Conservation (phyloP, 2,113 vertebrate genomes). For the Eonycteris spelaea region DNA sequence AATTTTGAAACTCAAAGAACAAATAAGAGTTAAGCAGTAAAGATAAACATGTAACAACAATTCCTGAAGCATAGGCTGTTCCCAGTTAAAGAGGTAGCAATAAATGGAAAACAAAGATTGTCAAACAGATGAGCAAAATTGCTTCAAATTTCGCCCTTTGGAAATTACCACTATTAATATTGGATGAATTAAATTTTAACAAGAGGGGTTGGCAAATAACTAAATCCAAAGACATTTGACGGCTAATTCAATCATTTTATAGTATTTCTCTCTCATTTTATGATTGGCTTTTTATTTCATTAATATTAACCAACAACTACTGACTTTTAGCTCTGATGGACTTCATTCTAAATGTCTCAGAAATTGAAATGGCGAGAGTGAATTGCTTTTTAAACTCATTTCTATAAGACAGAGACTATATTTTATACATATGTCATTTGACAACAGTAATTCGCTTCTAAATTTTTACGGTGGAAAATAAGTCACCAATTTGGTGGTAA, state of each 20-base stretch:
- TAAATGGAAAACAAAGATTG: not conserved
- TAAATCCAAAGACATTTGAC: not conserved
- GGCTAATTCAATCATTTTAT: not conserved
- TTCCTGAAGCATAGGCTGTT: not conserved
- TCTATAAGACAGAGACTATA: not conserved
- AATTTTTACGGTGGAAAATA: not conserved
- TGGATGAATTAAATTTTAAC: not conserved
- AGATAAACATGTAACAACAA: not conserved
- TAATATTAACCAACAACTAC: not conserved
- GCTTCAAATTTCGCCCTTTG: not conserved
- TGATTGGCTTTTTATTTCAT: slow-evolving; percentile 36
- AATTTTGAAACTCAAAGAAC: not conserved
- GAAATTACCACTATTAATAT: not conserved
- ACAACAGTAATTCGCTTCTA: not conserved
- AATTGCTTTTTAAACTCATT: not conserved
- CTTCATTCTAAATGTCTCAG: not conserved
- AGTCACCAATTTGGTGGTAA: not conserved
- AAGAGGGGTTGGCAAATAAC: not conserved
- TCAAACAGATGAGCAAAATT: not conserved
- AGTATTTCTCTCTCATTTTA: not conserved
- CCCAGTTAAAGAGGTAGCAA: not conserved
- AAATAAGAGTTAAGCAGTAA: not conserved
- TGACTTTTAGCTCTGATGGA: not conserved
- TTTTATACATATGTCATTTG: not conserved
- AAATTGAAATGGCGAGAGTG: not conserved